phyloP scores from a whole-genome alignment of 2,797 vertebrate species.

The Amphiprion clarkii region DNA sequence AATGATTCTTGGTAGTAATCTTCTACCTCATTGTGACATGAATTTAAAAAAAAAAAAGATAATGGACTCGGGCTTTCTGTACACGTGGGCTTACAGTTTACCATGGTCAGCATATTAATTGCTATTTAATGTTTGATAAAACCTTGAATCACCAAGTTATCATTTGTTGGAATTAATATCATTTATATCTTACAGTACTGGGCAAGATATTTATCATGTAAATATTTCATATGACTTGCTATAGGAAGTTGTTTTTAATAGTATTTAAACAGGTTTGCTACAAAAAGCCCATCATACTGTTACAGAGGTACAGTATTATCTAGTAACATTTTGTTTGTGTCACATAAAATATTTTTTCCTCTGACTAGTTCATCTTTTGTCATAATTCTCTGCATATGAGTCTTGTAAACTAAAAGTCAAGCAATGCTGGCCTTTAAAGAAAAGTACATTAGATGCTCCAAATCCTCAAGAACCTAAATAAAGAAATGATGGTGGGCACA shows the following conservation, averaged over 20 bases:
- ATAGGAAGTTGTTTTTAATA: neutral
- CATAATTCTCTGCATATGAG: slow-evolving; percentile 17
- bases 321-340: neutral
- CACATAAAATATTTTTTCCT: neutral
- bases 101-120: slow-evolving; percentile 2
- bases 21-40: neutral
- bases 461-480: slow-evolving; percentile 52
- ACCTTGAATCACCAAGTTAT: neutral
- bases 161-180: neutral
- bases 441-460: slow-evolving; percentile 39
- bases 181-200: neutral
- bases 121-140: neutral
- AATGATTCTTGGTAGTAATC: neutral
- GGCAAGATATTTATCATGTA: neutral
- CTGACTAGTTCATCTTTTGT: slow-evolving; percentile 1
- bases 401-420: slow-evolving; percentile 42
- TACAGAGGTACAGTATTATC: neutral
- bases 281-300: neutral
- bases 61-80: no score
- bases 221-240: neutral
- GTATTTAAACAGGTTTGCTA: neutral
- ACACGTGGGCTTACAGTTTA: no score
- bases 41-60: slow-evolving; percentile 1
- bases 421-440: slow-evolving; percentile 35
- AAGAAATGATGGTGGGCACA: slow-evolving; percentile 38